Percentiles rank a stretch among this genome's conserved stretches.
phyloP scores from a whole-genome alignment of 1,140 invertebrate species.

The Tribolium castaneum region DNA sequence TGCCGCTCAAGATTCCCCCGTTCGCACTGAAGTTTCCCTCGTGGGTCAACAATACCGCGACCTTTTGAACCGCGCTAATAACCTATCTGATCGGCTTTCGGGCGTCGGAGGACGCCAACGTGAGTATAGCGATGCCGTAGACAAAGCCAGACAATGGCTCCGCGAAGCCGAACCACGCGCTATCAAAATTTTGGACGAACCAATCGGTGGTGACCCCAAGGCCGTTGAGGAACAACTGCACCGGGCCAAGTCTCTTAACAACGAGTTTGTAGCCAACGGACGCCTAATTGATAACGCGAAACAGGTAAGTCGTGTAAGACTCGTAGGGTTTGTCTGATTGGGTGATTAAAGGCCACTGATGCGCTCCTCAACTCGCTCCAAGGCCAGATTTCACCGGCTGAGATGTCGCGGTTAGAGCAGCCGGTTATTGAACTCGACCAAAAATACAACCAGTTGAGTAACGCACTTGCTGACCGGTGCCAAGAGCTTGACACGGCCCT shows the following conservation, averaged over 20 bases:
- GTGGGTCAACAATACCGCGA: slow-evolving; percentile 81
- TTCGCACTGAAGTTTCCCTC: slow-evolving; percentile 77
- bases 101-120: slow-evolving; percentile 81
- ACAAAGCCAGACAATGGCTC: slow-evolving; percentile 87
- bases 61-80: slow-evolving; percentile 82
- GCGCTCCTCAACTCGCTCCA: slow-evolving; percentile 80
- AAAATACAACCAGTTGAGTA: slow-evolving; percentile 80
- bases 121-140: slow-evolving; percentile 85
- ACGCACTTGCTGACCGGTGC: slow-evolving; percentile 81
- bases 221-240: slow-evolving; percentile 89
- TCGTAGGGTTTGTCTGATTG: neutral
- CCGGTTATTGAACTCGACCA: slow-evolving; percentile 82
- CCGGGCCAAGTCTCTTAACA: slow-evolving; percentile 85
- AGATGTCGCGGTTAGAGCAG: slow-evolving; percentile 81
- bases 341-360: slow-evolving; percentile 69
- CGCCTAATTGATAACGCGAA: slow-evolving; percentile 85
- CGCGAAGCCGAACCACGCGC: slow-evolving; percentile 83
- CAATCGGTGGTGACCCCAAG: slow-evolving; percentile 86
- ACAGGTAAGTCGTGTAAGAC: slow-evolving; percentile 64
- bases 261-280: slow-evolving; percentile 87
- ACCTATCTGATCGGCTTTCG: slow-evolving; percentile 81
- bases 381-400: slow-evolving; percentile 81
- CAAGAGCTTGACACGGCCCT: slow-evolving; percentile 88
- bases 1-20: slow-evolving; percentile 74
- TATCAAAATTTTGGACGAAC: slow-evolving; percentile 80